A percentile compares a stretch with the other conserved stretches of the same genome.
Conservation (phyloP, 2,797 vertebrate genomes). For the Acipenser transmontanus region DNA sequence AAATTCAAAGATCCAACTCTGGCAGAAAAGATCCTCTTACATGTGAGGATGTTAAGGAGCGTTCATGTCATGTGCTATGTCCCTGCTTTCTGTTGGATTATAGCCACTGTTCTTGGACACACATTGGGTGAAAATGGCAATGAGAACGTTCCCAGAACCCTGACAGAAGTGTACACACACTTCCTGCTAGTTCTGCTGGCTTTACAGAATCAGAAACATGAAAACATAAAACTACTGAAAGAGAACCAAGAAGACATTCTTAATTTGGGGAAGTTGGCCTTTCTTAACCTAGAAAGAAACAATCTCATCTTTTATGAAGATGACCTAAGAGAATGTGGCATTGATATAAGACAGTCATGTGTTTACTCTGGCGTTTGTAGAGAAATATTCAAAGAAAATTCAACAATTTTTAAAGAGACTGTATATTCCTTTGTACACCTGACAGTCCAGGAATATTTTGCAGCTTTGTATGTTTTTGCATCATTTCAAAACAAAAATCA, state of each 20-base stretch:
- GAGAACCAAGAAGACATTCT: slow-evolving; percentile 19
- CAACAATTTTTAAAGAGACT: too few relatives aligned
- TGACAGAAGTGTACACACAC: slow-evolving; percentile 23
- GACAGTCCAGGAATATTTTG: too few relatives aligned
- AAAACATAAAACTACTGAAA: slow-evolving; percentile 14
- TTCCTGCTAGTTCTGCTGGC: slow-evolving; percentile 26
- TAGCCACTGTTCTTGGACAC: slow-evolving; percentile 16
- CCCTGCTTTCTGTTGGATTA: too few relatives aligned
- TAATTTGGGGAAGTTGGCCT: slow-evolving; percentile 22
- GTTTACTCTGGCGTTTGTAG: too few relatives aligned
- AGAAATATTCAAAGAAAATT: too few relatives aligned
- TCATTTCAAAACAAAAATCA: slow-evolving; percentile 7
- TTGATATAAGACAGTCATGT: too few relatives aligned
- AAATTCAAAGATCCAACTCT: too few relatives aligned
- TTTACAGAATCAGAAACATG: slow-evolving; percentile 19
- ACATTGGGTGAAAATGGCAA: slow-evolving; percentile 9
- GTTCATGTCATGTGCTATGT: too few relatives aligned
- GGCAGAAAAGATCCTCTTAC: too few relatives aligned
- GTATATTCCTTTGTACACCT: too few relatives aligned
- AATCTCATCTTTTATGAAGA: slow-evolving; percentile 12
- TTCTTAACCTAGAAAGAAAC: slow-evolving; percentile 5
- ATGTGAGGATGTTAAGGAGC: too few relatives aligned
- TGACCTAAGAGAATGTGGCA: slow-evolving; percentile 12
- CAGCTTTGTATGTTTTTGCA: too few relatives aligned
- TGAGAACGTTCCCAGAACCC: slow-evolving; percentile 19